phyloP scores from a whole-genome alignment of 2,888 invertebrate genomes.

The Lutraria lutraria region DNA sequence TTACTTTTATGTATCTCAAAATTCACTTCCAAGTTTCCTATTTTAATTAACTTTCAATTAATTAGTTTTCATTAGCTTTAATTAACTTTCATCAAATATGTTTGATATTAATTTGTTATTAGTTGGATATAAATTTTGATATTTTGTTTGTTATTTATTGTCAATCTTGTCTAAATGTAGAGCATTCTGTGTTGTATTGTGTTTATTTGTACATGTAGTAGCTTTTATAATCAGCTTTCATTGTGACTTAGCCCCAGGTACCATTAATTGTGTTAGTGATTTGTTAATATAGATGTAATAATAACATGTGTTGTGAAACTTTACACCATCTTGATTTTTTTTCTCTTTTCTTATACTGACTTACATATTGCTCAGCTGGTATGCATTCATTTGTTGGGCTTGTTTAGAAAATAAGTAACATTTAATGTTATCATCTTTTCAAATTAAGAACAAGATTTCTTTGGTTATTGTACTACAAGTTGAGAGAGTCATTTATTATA shows the following conservation, averaged over 20 bases:
- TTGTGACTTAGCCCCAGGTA: neutral
- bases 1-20: too few species aligned
- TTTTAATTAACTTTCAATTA: too few species aligned
- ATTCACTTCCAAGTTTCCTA: neutral
- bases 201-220: neutral
- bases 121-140: too few species aligned
- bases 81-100: neutral
- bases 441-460: too few species aligned
- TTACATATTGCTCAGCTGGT: neutral
- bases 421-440: neutral
- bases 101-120: neutral
- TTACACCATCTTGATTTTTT: neutral
- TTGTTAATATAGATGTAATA: neutral
- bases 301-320: neutral
- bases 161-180: neutral
- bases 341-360: neutral
- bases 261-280: neutral
- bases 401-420: neutral
- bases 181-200: neutral
- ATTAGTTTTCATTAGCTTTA: neutral
- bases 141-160: conserved; percentile 14
- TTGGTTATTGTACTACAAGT: too few species aligned
- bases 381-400: neutral
- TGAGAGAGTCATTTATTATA: too few species aligned
- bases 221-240: conserved; percentile 2